A percentile compares a stretch with the other conserved stretches of the same genome.
phyloP scores from a whole-genome alignment of 2,113 vertebrate genomes.

The Psephotus haematonotus region DNA sequence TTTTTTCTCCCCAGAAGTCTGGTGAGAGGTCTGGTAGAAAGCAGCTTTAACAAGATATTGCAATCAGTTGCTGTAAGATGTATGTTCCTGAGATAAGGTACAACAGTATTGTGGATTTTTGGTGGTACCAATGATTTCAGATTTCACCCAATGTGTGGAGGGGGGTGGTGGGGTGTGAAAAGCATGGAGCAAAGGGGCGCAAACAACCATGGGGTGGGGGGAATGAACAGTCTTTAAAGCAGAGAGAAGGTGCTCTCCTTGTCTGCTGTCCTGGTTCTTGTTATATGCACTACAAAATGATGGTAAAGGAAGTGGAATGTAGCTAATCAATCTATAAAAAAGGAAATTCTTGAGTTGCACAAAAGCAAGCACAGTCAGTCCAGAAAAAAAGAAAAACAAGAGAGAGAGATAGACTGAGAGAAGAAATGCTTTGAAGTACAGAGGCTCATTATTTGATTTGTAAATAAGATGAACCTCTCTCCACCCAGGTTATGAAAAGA shows the following conservation, averaged over 20 bases:
- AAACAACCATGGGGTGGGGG: neutral
- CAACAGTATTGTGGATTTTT: neutral
- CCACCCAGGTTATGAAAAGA: slow-evolving; percentile 63
- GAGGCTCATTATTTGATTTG: slow-evolving; percentile 40
- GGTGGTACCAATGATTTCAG: neutral
- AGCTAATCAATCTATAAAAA: slow-evolving; percentile 2
- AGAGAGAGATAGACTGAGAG: neutral
- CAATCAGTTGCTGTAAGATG: neutral
- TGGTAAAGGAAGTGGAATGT: neutral
- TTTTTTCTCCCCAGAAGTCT: neutral
- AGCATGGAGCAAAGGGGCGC: neutral
- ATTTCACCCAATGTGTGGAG: neutral
- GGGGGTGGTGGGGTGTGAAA: neutral
- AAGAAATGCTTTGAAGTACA: slow-evolving; percentile 45
- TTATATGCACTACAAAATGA: neutral
- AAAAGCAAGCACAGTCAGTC: neutral
- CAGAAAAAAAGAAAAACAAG: neutral
- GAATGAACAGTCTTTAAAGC: neutral
- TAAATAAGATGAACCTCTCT: slow-evolving; percentile 60
- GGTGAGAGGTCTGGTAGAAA: neutral
- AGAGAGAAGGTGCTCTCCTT: neutral
- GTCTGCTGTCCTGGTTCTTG: neutral
- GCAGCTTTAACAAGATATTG: neutral
- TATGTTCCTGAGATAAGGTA: neutral
- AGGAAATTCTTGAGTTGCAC: neutral